Evolutionary conservation across 2,797 vertebrate species (phyloP).

Genomic region (Tauraco hartlaubi): DNA sequence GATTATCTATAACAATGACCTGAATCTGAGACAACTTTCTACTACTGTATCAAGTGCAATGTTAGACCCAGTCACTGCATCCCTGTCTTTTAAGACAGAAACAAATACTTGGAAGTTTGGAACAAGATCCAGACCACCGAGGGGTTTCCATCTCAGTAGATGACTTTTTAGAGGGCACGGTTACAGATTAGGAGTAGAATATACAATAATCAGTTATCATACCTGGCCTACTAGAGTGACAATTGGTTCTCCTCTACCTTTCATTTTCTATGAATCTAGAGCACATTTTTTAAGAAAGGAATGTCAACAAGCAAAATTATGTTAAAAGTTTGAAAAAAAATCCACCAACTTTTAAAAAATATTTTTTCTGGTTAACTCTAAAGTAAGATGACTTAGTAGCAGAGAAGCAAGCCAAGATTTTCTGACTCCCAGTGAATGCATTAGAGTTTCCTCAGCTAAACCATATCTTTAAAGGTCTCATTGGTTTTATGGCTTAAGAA

Average conservation of each 20-base stretch:
- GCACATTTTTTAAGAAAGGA: neutral
- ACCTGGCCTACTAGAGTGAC: accelerated
- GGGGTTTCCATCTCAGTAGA: neutral
- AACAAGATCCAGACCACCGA: neutral
- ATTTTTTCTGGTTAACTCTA: neutral
- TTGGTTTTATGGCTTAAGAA: neutral
- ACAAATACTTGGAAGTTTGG: neutral
- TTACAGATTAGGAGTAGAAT: neutral
- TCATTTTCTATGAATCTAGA: neutral
- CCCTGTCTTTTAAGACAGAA: neutral
- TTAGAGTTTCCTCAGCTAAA: neutral
- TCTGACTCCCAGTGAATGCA: neutral
- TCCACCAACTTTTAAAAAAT: neutral
- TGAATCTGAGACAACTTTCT: neutral
- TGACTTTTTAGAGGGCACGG: neutral
- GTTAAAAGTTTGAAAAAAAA: too few species aligned
- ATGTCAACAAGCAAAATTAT: neutral
- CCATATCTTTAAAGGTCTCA: neutral
- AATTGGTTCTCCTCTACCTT: neutral
- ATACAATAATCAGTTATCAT: neutral
- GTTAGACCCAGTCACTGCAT: neutral
- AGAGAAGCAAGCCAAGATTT: neutral
- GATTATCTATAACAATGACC: neutral
- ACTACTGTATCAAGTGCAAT: neutral
- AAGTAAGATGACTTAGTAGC: neutral